Evolutionary conservation across 2,888 invertebrate species (phyloP).

Genomic region (Notodonta dromedarius): DNA sequence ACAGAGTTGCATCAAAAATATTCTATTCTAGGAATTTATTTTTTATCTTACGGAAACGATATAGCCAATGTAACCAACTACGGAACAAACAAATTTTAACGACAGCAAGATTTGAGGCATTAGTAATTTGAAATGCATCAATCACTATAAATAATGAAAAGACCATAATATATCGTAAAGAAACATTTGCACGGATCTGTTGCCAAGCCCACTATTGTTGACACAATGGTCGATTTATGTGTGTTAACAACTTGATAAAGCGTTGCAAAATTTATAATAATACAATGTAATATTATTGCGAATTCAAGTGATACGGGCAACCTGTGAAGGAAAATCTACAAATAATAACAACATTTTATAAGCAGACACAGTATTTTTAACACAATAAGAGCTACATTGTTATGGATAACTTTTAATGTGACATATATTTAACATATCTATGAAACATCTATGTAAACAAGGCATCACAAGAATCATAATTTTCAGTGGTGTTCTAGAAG

Average conservation of each 20-base stretch:
- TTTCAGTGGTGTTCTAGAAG: slow-evolving; percentile 12
- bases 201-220: slow-evolving; percentile 26
- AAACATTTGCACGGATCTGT: slow-evolving; percentile 12
- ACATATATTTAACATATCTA: background rate
- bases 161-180: background rate
- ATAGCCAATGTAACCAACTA: too few relatives aligned
- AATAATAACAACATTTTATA: background rate
- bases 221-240: slow-evolving; percentile 20
- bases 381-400: background rate
- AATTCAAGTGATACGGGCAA: background rate
- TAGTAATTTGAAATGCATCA: background rate
- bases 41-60: too few relatives aligned
- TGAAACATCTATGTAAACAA: background rate
- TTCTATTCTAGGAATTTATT: too few relatives aligned
- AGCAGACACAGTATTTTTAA: background rate
- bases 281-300: slow-evolving; percentile 16
- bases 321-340: background rate
- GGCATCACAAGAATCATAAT: background rate
- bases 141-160: background rate
- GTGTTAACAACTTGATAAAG: slow-evolving; percentile 20
- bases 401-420: background rate
- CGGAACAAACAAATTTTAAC: too few relatives aligned
- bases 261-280: slow-evolving; percentile 21
- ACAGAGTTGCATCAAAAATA: too few relatives aligned
- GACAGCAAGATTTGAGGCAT: too few relatives aligned